These are phyloP conservation scores for Drosophila mojavensis DNA, from an alignment of 1,140 invertebrate genomes.

Conservation along the genomic window DNA sequence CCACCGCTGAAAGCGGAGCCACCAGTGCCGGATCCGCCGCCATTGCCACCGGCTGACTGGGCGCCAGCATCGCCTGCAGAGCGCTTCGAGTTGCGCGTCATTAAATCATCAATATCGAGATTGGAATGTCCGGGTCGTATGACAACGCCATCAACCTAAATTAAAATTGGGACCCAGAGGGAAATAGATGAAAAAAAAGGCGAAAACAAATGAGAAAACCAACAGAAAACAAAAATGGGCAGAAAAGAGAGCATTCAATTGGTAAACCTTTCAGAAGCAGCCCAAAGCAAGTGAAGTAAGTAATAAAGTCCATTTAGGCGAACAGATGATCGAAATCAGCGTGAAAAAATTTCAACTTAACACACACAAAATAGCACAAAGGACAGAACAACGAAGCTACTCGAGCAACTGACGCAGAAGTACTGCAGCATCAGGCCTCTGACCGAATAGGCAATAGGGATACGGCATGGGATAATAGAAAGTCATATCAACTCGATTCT, in stretches of 20 bases:
- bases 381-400: slow-evolving; percentile 1
- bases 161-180: slow-evolving; percentile 64
- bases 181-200: slow-evolving; percentile 12
- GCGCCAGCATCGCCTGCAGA: slow-evolving; percentile 65
- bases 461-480: background rate
- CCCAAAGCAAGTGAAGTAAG: slow-evolving; percentile 52
- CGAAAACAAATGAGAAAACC: no score
- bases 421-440: slow-evolving; percentile 1
- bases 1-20: slow-evolving; percentile 58
- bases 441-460: background rate
- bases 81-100: slow-evolving; percentile 81
- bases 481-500: background rate
- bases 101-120: slow-evolving; percentile 87
- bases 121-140: slow-evolving; percentile 84
- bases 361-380: slow-evolving; percentile 7
- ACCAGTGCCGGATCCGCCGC: slow-evolving; percentile 47
- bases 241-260: slow-evolving; percentile 15
- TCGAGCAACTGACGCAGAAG: slow-evolving; percentile 16
- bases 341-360: slow-evolving; percentile 25
- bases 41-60: slow-evolving; percentile 55
- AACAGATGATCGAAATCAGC: slow-evolving; percentile 30
- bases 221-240: background rate
- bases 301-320: slow-evolving; percentile 69
- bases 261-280: slow-evolving; percentile 4
- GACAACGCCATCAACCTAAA: slow-evolving; percentile 84